These are phyloP conservation scores for Osmerus mordax DNA, from an alignment of 2,113 vertebrate genomes.

Conservation along the genomic window DNA sequence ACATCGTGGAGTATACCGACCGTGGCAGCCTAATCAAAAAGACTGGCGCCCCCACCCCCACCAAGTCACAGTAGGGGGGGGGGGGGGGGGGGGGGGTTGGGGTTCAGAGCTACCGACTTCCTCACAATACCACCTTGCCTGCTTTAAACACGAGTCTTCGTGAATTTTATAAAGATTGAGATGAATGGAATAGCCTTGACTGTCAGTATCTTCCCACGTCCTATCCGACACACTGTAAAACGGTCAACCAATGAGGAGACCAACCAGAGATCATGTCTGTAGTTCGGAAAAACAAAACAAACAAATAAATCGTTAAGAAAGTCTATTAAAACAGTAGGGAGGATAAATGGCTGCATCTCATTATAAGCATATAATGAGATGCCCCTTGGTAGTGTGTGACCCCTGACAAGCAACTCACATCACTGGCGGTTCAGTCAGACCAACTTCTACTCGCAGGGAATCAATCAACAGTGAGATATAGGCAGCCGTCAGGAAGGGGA, in stretches of 20 bases:
- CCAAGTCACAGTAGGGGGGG: constrained; percentile 36
- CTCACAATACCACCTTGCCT: constrained; percentile 25
- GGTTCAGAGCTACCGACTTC: constrained; percentile 2
- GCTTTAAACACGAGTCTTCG: constrained; percentile 25
- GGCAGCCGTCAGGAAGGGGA: constrained; percentile 47
- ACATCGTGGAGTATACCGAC: neutral
- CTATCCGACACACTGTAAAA: constrained; percentile 21
- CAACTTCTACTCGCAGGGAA: constrained; percentile 49
- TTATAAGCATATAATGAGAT: too few species aligned
- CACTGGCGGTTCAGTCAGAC: constrained; percentile 39
- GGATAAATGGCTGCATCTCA: constrained; percentile 43
- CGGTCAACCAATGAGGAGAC: neutral
- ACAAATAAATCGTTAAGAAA: neutral
- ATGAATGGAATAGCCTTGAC: constrained; percentile 45
- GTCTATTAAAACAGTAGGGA: constrained; percentile 31
- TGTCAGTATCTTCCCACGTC: constrained; percentile 31
- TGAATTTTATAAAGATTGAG: constrained; percentile 42
- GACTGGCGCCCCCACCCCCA: constrained; percentile 13
- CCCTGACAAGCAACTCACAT: constrained; percentile 52
- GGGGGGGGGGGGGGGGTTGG: constrained; percentile 10
- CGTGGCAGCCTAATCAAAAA: constrained; percentile 43
- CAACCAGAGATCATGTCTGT: neutral
- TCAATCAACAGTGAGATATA: constrained; percentile 67
- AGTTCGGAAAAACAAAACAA: constrained; percentile 9
- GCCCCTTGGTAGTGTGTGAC: constrained; percentile 32